Base-by-base conservation (phyloP, 2,888 invertebrate species). In the Cerastoderma edule region DNA sequence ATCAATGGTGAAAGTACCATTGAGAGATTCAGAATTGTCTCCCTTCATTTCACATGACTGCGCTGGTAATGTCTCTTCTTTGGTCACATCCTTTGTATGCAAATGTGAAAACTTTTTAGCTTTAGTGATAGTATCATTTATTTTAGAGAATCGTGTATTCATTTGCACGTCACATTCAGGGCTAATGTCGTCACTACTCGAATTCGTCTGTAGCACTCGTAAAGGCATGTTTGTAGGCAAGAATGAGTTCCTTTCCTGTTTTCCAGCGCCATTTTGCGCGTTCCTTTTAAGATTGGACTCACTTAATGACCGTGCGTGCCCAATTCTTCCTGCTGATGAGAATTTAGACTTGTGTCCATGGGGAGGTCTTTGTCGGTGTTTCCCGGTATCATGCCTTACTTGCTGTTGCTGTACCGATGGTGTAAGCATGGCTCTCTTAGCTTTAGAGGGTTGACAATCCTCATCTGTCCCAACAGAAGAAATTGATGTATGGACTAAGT, bases 41-140 rank as follows among this genome's bases (percentile, higher is more conserved):
- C 33, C 24, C 22, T 66, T 32, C 33, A 32, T 32, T 10, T 32
- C 10, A 4, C 19, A 46, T 22, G 22, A 19, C 22, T 46, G 4
- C 22, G 16, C 22, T 13, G 2, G 22, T 30, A 53, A 39, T 6
- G 6, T 64, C 24, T 50, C 64, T 27, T 50, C 13, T 24, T 24
- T 22, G 6, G 22, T 53, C 48, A 33, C 60, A 8, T 54, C 5
- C n/a, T 50, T 8, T 35, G 50, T 48, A 57, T 81, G 77, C 22
- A 78, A 39, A 33, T 67, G 39, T 53, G 78, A 75, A 63, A 71
- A 81, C 56, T 81, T 81, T 57, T 81, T 78, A 33, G 67, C 69
- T 50, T 81, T 81, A 65, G 75, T 75, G 19, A 81, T 81, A 27
- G 81, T 81, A 68, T 81, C 81, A 56, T 75, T 78, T 0, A 81